Base-by-base conservation (phyloP, 1,140 invertebrate genomes). In the Stenopsyche tienmushanensis region DNA sequence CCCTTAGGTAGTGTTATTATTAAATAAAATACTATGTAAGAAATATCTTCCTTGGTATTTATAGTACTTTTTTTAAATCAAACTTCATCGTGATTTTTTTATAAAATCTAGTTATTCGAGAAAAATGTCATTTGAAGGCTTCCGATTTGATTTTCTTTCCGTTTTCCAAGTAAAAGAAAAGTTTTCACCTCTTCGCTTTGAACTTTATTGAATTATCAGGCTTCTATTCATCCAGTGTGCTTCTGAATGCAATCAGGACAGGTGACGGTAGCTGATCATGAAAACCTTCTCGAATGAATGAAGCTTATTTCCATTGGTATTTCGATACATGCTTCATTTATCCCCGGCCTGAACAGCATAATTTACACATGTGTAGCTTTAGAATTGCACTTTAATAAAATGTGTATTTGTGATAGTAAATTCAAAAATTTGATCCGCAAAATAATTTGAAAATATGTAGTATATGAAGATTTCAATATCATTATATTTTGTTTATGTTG, bases 171-270 rank as follows among this genome's bases (percentile, higher is more conserved):
- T n/a, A 55, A 57, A 54, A 58, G 55, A 21, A 45, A 58, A 55
- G 52, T 58, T 58, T 58, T 39, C 7, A 10, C 34, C 29, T 26
- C 18, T 44, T 24, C 55, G 8, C 55, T 45, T 44, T 58, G 42
- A 60, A 39, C 57, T 26, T 47, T 60, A 60, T 60, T 17, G 23
- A 60, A 20, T 60, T 60, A 25, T 60, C 57, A 42, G 41, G 41
- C 47, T 60, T 47, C 57, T 9, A 60, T 60, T 54, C 44, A 47
- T 18, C 8, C 8, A 5, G 17, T 8, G 44, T 47, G 17, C 44
- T 47, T 9, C 17, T 8, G 44, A 47, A 47, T 47, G 44, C 44
- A 47, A 47, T 60, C 55, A 10, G 41, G 18, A 20, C 21, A 58
- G 41, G 41, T 26, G 44, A 8, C 8, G 44, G 7, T 5, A 20